A percentile compares a stretch with the other conserved stretches of the same genome.
These are phyloP conservation scores for Zaprionus tsacasi DNA, from an alignment of 1,140 invertebrate genomes.

Conservation along the genomic window DNA sequence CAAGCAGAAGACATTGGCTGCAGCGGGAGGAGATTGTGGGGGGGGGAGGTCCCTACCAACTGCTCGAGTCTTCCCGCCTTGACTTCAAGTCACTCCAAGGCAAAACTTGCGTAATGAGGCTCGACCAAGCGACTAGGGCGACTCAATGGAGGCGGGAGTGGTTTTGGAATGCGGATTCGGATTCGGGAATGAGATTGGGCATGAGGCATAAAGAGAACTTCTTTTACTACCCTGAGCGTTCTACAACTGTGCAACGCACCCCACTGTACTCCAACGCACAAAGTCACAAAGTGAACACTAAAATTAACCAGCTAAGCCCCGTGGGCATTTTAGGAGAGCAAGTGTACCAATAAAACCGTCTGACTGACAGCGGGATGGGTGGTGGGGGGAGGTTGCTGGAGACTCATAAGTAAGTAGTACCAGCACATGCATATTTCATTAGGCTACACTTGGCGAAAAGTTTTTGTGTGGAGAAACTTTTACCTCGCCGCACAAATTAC, in stretches of 20 bases:
- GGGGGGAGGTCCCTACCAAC: too few relatives aligned
- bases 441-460: conserved; percentile 29
- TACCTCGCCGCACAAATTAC: not conserved
- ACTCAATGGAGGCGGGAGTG: conserved; percentile 43
- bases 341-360: conserved; percentile 70
- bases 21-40: not conserved
- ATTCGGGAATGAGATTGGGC: conserved; percentile 18
- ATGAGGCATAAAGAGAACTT: conserved; percentile 35
- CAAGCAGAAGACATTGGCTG: not conserved
- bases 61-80: too few relatives aligned
- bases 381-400: too few relatives aligned
- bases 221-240: conserved; percentile 30
- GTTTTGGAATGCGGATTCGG: not conserved
- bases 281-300: conserved; percentile 43
- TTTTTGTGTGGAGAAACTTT: conserved; percentile 11
- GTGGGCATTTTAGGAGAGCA: conserved; percentile 68
- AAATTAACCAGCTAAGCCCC: conserved; percentile 71
- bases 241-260: conserved; percentile 24
- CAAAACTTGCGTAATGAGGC: conserved; percentile 72
- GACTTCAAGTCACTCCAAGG: conserved; percentile 26
- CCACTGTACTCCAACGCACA: not conserved
- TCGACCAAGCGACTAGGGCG: conserved; percentile 44
- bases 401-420: conserved; percentile 21
- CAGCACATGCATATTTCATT: conserved; percentile 39
- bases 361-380: conserved; percentile 23